Percentiles rank a stretch among this genome's conserved stretches.
Evolutionary conservation across 2,113 vertebrate species (phyloP).

Genomic region (Gymnobelideus leadbeateri): DNA sequence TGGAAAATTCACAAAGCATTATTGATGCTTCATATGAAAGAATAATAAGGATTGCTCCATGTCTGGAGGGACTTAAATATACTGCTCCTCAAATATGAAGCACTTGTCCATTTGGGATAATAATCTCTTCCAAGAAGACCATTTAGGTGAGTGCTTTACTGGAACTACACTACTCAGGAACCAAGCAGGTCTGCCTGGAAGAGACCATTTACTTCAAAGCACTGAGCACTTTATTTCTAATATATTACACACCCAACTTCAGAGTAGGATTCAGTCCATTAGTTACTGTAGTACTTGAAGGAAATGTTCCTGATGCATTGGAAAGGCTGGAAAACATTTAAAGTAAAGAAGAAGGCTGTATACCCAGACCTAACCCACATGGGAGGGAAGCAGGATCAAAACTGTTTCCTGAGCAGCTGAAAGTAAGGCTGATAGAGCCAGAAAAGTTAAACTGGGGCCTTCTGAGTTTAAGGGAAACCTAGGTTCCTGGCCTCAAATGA

Average conservation of each 20-base stretch:
- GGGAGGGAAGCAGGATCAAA: background rate
- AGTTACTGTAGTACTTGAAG: background rate
- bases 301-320: background rate
- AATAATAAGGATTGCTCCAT: conserved; percentile 58
- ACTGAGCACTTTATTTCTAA: conserved; percentile 56
- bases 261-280: conserved; percentile 52
- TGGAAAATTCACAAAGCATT: conserved; percentile 36
- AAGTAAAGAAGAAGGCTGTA: background rate
- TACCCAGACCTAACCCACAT: conserved; percentile 16
- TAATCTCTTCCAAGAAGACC: conserved; percentile 67
- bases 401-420: background rate
- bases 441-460: background rate
- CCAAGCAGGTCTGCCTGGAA: conserved; percentile 52
- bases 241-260: conserved; percentile 33
- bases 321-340: background rate
- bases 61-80: conserved; percentile 5
- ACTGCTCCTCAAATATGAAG: conserved; percentile 42
- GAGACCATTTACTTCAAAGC: conserved; percentile 59
- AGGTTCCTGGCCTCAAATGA: background rate
- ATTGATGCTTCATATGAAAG: conserved; percentile 42
- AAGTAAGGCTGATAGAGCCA: conserved; percentile 6
- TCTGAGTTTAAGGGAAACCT: conserved; percentile 7
- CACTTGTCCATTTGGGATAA: conserved; percentile 22
- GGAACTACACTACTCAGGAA: conserved; percentile 64
- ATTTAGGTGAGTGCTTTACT: conserved; percentile 68